phyloP scores from a whole-genome alignment of 2,888 invertebrate genomes.

The Hedychridium roseum region DNA sequence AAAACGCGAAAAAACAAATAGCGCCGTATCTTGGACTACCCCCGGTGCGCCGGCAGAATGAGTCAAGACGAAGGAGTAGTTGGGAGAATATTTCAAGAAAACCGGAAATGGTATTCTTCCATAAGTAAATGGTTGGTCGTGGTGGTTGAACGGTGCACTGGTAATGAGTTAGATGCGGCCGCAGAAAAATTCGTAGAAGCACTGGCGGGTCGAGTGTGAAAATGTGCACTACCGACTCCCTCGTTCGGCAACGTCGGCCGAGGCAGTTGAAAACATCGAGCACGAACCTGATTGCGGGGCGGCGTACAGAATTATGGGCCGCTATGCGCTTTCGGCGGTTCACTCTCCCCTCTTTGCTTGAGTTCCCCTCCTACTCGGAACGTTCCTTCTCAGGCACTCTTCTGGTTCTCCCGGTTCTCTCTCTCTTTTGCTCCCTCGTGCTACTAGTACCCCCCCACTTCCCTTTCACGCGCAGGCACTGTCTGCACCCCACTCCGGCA shows the following conservation, averaged over 20 bases:
- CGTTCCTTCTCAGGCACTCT: constrained; percentile 24
- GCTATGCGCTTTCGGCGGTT: constrained; percentile 56
- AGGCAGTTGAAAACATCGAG: constrained; percentile 42
- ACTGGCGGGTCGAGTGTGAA: constrained; percentile 17
- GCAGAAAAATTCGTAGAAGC: background rate
- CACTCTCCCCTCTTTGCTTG: constrained; percentile 33
- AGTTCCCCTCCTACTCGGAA: constrained; percentile 13
- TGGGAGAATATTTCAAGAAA: too few relatives aligned
- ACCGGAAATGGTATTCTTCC: too few relatives aligned
- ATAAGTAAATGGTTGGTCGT: too few relatives aligned
- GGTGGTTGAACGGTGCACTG: too few relatives aligned
- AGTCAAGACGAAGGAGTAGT: too few relatives aligned
- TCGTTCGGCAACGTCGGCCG: constrained; percentile 31
- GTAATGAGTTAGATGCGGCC: background rate
- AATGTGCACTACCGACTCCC: constrained; percentile 40
- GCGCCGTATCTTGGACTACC: too few relatives aligned
- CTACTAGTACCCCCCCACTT: constrained; percentile 5
- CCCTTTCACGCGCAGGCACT: constrained; percentile 26
- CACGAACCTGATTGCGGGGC: constrained; percentile 60
- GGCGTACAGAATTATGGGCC: constrained; percentile 60
- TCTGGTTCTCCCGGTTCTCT: constrained; percentile 5
- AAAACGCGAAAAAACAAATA: too few relatives aligned
- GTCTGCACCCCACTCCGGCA: constrained; percentile 30
- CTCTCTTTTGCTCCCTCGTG: constrained; percentile 25
- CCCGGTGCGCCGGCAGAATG: too few relatives aligned